Percentiles rank a stretch among this genome's conserved stretches.
Conservation (phyloP, 2,113 vertebrate genomes). For the Callionymus lyra region DNA sequence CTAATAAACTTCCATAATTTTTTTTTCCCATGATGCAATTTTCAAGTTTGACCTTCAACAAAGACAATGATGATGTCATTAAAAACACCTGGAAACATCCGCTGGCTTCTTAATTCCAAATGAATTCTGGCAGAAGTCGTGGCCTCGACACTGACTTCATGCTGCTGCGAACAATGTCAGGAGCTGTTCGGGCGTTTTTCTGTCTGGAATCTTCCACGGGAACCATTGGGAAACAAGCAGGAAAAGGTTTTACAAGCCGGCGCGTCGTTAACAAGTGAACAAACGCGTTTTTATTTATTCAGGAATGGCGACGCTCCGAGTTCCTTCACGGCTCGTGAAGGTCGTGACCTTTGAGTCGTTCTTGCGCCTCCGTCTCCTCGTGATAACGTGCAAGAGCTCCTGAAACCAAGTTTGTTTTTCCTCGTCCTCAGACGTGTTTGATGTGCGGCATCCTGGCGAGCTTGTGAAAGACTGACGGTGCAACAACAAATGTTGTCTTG, state of each 20-base stretch:
- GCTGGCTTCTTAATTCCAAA: conserved; percentile 17
- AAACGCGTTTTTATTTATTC: conserved; percentile 3
- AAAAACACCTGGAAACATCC: conserved; percentile 44
- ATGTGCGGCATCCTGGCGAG: conserved; percentile 42
- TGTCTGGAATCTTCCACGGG: conserved; percentile 6
- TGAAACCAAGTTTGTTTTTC: conserved; percentile 33
- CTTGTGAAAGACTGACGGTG: conserved; percentile 48
- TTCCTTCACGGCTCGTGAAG: too few species aligned
- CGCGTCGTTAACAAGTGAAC: conserved; percentile 29
- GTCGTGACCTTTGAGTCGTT: conserved; percentile 19
- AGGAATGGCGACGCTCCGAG: too few species aligned
- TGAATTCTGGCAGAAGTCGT: not conserved
- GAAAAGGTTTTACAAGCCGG: conserved; percentile 18
- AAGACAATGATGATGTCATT: conserved; percentile 46
- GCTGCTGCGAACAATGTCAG: not conserved
- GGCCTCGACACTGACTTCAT: not conserved
- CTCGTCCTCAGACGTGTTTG: conserved; percentile 44
- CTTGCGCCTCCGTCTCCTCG: too few species aligned
- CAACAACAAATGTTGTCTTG: conserved; percentile 28
- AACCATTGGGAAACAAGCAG: conserved; percentile 4
- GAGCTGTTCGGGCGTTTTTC: not conserved
- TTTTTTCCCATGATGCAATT: conserved; percentile 39
- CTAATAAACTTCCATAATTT: too few species aligned
- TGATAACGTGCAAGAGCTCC: too few species aligned
- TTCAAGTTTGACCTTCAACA: conserved; percentile 39